phyloP scores from a whole-genome alignment of 2,888 invertebrate genomes.

The Pollenia amentaria region DNA sequence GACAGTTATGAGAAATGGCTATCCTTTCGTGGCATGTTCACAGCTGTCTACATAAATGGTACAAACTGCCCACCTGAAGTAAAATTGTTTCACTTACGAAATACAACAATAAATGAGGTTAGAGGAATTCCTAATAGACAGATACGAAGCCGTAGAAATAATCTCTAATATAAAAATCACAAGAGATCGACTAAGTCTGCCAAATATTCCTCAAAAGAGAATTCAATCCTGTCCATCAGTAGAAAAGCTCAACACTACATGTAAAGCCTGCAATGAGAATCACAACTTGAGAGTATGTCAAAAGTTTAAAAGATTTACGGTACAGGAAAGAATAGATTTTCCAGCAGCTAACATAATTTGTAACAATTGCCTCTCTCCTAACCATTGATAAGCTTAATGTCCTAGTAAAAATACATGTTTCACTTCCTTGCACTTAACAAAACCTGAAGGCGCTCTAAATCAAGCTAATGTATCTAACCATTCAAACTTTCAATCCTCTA shows the following conservation, averaged over 20 bases:
- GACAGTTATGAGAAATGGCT: conserved; percentile 50
- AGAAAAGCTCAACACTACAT: too few relatives aligned
- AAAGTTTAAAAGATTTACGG: conserved; percentile 6
- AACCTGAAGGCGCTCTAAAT: too few relatives aligned
- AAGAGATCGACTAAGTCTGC: too few relatives aligned
- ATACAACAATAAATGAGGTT: conserved; percentile 22
- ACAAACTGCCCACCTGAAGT: conserved; percentile 16
- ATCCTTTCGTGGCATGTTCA: conserved; percentile 52
- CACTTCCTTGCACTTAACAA: background rate
- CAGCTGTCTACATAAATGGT: conserved; percentile 35
- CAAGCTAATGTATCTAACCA: background rate
- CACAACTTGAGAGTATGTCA: conserved; percentile 5
- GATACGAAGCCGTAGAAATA: too few relatives aligned
- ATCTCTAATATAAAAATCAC: too few relatives aligned
- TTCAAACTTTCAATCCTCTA: background rate
- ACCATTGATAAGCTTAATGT: too few relatives aligned
- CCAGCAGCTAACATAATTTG: conserved; percentile 6
- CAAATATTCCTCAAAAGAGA: too few relatives aligned
- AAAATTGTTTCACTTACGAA: conserved; percentile 39
- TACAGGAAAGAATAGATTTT: conserved; percentile 28
- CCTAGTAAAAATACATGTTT: conserved; percentile 2
- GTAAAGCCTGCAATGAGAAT: background rate
- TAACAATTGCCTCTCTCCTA: conserved; percentile 10
- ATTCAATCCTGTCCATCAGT: too few relatives aligned
- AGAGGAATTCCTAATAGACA: too few relatives aligned